Conservation (phyloP, 2,888 invertebrate genomes). For the Deilephila porcellus region DNA sequence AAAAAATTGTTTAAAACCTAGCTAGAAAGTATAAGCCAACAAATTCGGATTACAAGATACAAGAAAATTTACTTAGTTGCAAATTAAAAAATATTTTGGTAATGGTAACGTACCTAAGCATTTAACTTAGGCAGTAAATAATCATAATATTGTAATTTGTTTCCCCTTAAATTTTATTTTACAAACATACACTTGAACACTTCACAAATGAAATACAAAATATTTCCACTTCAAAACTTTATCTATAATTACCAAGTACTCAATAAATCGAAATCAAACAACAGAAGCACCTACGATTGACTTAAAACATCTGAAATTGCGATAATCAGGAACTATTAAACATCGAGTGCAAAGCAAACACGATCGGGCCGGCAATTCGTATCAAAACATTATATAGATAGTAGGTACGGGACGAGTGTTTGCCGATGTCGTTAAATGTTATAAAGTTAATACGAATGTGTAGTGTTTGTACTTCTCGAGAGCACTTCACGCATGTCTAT, state of each 20-base stretch:
- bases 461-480: neutral
- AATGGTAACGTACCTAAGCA: too few relatives aligned
- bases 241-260: neutral
- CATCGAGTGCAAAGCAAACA: neutral
- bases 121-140: too few relatives aligned
- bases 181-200: too few relatives aligned
- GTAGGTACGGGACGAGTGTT: neutral
- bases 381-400: neutral
- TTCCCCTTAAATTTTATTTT: too few relatives aligned
- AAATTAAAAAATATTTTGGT: too few relatives aligned
- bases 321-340: neutral
- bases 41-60: too few relatives aligned
- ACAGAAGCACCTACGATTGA: neutral
- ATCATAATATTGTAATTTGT: too few relatives aligned
- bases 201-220: too few relatives aligned
- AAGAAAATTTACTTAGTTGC: too few relatives aligned
- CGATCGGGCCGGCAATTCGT: neutral
- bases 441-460: conserved; percentile 16
- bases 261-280: neutral
- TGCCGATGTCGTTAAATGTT: conserved; percentile 22
- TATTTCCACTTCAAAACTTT: too few relatives aligned
- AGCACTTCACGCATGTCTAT: neutral
- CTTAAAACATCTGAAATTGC: neutral
- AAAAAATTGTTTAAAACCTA: too few relatives aligned
- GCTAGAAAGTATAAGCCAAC: too few relatives aligned